phyloP scores from a whole-genome alignment of 2,888 invertebrate genomes.

The Brachynemurus nebulosus region DNA sequence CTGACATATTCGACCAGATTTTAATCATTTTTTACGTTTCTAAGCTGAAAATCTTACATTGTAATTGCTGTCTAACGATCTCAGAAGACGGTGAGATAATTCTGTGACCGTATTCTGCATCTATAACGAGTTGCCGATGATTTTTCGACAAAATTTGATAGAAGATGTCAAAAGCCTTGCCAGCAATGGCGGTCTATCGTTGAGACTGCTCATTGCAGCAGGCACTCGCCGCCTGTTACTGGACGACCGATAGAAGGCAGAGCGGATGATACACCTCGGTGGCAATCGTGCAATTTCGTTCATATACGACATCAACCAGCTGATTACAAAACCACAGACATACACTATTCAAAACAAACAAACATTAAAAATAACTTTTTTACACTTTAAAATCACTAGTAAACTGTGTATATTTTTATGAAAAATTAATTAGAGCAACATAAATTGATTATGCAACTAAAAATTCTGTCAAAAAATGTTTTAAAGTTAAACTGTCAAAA shows the following conservation, averaged over 20 bases:
- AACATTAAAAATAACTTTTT: background rate
- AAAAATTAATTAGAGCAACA: no score
- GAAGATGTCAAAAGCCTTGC: slow-evolving; percentile 9
- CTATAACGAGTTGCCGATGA: slow-evolving; percentile 37
- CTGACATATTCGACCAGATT: slow-evolving; percentile 30
- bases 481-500: no score
- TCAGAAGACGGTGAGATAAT: slow-evolving; percentile 91
- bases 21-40: slow-evolving; percentile 31
- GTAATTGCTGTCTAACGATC: slow-evolving; percentile 92
- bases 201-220: slow-evolving; percentile 11
- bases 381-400: no score
- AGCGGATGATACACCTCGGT: slow-evolving; percentile 8
- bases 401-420: no score
- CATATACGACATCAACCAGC: slow-evolving; percentile 5
- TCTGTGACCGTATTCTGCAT: slow-evolving; percentile 75
- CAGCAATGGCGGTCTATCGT: slow-evolving; percentile 10
- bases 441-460: no score
- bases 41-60: slow-evolving; percentile 66
- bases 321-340: slow-evolving; percentile 1
- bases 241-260: slow-evolving; percentile 9
- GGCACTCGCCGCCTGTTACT: slow-evolving; percentile 10
- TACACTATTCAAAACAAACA: background rate
- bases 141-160: slow-evolving; percentile 8
- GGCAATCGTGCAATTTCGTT: slow-evolving; percentile 1
- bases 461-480: no score